Percentiles rank a stretch among this genome's conserved stretches.
phyloP scores from a whole-genome alignment of 30 jellyfish, hydroid and myxozoan species.

The Sanderia malayensis region DNA sequence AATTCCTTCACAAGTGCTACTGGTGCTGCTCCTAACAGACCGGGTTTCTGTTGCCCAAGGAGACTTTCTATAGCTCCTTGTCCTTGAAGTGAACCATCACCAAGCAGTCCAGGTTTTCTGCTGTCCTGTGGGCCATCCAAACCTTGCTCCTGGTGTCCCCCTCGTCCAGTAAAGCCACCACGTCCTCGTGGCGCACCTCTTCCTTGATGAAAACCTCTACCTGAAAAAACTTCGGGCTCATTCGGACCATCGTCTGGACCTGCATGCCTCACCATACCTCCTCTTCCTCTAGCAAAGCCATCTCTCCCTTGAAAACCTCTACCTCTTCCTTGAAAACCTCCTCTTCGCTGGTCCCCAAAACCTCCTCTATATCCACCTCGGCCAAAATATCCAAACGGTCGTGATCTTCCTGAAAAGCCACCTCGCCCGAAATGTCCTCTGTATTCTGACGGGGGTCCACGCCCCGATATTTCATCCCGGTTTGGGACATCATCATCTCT shows the following conservation, averaged over 20 bases:
- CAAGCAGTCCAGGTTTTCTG: background rate
- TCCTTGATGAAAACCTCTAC: too few species aligned
- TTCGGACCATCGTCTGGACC: too few species aligned
- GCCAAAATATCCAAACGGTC: background rate
- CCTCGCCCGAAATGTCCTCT: too few species aligned
- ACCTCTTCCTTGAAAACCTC: conserved; percentile 40
- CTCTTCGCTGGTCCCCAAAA: conserved; percentile 6
- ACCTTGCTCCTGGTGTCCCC: conserved; percentile 1
- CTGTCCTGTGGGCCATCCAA: background rate
- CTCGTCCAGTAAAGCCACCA: conserved; percentile 31
- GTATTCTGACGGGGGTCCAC: too few species aligned
- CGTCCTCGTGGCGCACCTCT: conserved; percentile 56
- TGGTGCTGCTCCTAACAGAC: background rate
- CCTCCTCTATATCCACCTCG: conserved; percentile 35
- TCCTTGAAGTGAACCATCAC: conserved; percentile 4
- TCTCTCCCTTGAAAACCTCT: conserved; percentile 12
- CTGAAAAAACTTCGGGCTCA: too few species aligned
- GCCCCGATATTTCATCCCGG: conserved; percentile 11
- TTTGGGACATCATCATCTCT: conserved; percentile 18
- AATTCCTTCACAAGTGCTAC: too few species aligned
- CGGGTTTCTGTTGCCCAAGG: background rate
- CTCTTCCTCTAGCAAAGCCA: background rate
- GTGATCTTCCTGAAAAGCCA: background rate
- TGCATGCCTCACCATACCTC: too few species aligned
- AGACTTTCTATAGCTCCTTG: background rate